Evolutionary conservation across 2,888 invertebrate species (phyloP), one percentile per base, ranked within the genome.

Genomic region (Octodonta nipae): DNA sequence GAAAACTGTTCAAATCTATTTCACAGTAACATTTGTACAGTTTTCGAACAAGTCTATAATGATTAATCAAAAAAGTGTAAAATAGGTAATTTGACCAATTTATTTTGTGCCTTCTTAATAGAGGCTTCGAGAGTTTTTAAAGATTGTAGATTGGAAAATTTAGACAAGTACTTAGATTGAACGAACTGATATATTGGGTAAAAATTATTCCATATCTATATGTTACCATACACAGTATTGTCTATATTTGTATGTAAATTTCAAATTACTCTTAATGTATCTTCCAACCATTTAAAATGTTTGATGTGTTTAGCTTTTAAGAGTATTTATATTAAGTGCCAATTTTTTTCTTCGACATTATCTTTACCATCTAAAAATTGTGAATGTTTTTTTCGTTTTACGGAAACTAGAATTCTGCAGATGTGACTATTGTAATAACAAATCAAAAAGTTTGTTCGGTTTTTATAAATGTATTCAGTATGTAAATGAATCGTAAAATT

Each of bases 41-140:
- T n/a, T n/a, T n/a, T n/a, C n/a, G n/a, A n/a, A n/a, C n/a, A n/a
- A n/a, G n/a, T n/a, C n/a, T n/a, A n/a, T n/a, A n/a, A n/a, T n/a
- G n/a, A n/a, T n/a, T n/a, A n/a, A n/a, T n/a, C 22, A 22, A 22
- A 26, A 27, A 11, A 32, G 24, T 25, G 30, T 27, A 36, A 35
- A 27, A 34, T 37, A 44, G 38, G 34, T 35, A 39, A 53, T 51
- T 50, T 53, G 58, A 60, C 60, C 60, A 60, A 60, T 55, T 59
- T 58, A 55, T 47, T 54, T 60, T 57, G 60, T 59, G 60, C 60
- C 60, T 60, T 59, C 58, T 55, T 58, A n/a, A 52, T 45, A 54
- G 54, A 54, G 56, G 58, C 55, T 53, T 58, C 46, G 44, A 40
- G 47, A 50, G 45, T 32, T 32, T 32, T 26, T 6, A 22, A 12